Conservation (phyloP, 2,113 vertebrate genomes). For the Bombycilla garrulus region DNA sequence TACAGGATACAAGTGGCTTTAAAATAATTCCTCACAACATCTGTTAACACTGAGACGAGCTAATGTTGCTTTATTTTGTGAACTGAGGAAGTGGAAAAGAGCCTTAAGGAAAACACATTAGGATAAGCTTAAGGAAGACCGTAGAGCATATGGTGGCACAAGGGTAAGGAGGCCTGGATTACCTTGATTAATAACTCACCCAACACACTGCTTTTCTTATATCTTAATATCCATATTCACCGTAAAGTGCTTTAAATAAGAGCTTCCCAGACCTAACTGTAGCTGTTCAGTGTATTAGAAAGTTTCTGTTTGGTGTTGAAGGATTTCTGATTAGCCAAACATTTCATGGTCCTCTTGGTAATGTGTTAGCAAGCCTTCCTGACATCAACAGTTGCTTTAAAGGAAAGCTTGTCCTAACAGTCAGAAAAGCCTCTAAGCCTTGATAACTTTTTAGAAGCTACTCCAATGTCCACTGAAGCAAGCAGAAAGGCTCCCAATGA, state of each 20-base stretch:
- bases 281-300: constrained; percentile 14
- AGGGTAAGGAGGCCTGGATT: constrained; percentile 6
- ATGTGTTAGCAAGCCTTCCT: constrained; percentile 39
- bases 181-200: background rate
- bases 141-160: background rate
- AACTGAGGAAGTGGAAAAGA: constrained; percentile 63
- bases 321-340: constrained; percentile 48
- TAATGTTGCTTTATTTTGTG: constrained; percentile 69
- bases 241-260: constrained; percentile 13
- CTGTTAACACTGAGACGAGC: constrained; percentile 56
- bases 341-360: constrained; percentile 29
- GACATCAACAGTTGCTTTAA: constrained; percentile 64
- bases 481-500: background rate
- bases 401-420: constrained; percentile 50
- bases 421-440: constrained; percentile 10
- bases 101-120: constrained; percentile 69
- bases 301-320: constrained; percentile 53
- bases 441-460: constrained; percentile 12
- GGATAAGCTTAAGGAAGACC: constrained; percentile 37
- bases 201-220: constrained; percentile 33
- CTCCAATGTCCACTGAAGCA: background rate
- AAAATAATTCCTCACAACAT: constrained; percentile 53
- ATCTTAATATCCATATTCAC: constrained; percentile 61
- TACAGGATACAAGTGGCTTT: constrained; percentile 29
- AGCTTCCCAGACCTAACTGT: constrained; percentile 44